These are phyloP conservation scores for Leptinotarsa defecta DNA, from an alignment of 1,140 invertebrate species.

Conservation along the genomic window DNA sequence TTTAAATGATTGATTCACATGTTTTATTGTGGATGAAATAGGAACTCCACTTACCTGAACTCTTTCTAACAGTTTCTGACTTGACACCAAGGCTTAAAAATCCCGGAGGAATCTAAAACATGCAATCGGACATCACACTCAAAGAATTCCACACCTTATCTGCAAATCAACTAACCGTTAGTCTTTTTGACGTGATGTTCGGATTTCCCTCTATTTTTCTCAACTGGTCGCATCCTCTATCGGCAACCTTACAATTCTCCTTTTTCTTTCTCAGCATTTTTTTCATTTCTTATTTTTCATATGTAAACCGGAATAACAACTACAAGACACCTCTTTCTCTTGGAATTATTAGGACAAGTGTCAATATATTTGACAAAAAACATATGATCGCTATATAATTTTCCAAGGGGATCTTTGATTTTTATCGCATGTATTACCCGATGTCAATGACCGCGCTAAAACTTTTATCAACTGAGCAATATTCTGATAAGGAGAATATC, in stretches of 20 bases:
- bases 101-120: slow-evolving; percentile 36
- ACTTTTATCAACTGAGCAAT: no score
- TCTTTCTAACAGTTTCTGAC: slow-evolving; percentile 20
- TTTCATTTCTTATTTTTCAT: not conserved
- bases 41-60: slow-evolving; percentile 25
- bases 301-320: not conserved
- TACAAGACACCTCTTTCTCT: not conserved
- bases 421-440: not conserved
- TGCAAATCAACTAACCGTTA: slow-evolving; percentile 26
- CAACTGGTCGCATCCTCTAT: slow-evolving; percentile 6
- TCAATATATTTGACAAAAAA: slow-evolving; percentile 16
- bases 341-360: not conserved
- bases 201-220: slow-evolving; percentile 28
- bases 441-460: not conserved
- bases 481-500: no score
- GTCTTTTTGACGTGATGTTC: slow-evolving; percentile 29
- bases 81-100: slow-evolving; percentile 28
- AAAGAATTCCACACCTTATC: not conserved
- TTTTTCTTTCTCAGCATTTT: slow-evolving; percentile 11
- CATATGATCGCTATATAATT: not conserved
- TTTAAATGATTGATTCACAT: not conserved
- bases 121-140: not conserved
- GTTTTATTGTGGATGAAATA: no score
- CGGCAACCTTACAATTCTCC: not conserved
- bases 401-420: slow-evolving; percentile 9